phyloP scores from a whole-genome alignment of 2,797 vertebrate genomes.

The Psittacula echo region DNA sequence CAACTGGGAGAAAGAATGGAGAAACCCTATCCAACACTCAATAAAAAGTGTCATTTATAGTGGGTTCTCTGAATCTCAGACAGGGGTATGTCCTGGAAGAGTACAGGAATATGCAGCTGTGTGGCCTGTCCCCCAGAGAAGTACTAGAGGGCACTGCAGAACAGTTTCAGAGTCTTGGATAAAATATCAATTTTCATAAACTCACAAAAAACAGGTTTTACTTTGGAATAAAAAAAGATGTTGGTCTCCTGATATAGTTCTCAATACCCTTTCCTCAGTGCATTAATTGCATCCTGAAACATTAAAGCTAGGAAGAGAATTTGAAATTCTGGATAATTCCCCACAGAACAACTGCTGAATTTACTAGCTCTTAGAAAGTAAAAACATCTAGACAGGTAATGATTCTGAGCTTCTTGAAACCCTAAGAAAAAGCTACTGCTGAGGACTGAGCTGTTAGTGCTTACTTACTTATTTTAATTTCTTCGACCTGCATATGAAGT shows the following conservation, averaged over 20 bases:
- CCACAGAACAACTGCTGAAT: neutral
- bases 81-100: neutral
- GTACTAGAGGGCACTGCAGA: neutral
- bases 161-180: neutral
- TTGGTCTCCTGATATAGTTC: neutral
- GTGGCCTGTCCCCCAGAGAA: neutral
- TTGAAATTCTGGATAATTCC: neutral
- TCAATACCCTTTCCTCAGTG: neutral
- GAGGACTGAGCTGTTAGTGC: neutral
- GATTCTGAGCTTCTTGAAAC: neutral
- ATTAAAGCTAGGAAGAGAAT: neutral
- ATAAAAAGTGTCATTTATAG: neutral
- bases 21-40: neutral
- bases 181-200: neutral
- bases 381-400: neutral
- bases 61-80: neutral
- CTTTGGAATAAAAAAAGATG: neutral
- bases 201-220: neutral
- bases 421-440: neutral
- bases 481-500: conserved; percentile 67
- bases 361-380: neutral
- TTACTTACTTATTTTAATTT: conserved; percentile 72
- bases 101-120: neutral
- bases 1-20: neutral
- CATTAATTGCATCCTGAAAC: neutral